phyloP scores from a whole-genome alignment of 2,113 vertebrate genomes.

The Coreoperca whiteheadi region DNA sequence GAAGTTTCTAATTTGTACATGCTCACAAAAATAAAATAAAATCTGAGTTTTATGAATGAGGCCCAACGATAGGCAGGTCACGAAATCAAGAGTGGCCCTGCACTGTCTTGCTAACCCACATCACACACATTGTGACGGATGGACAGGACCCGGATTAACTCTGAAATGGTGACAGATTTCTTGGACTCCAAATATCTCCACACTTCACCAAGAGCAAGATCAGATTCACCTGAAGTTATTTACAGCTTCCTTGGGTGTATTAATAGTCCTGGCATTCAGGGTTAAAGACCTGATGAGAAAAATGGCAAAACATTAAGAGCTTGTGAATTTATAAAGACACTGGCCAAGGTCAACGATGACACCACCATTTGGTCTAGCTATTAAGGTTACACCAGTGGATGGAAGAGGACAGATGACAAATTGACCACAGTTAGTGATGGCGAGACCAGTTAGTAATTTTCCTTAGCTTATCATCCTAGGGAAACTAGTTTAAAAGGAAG shows the following conservation, averaged over 20 bases:
- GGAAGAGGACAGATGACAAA: background rate
- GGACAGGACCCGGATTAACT: slow-evolving; percentile 35
- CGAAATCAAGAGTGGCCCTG: background rate
- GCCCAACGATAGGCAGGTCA: background rate
- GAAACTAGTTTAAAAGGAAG: slow-evolving; percentile 25
- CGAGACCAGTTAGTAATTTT: slow-evolving; percentile 4
- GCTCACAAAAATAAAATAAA: background rate
- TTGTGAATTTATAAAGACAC: slow-evolving; percentile 51
- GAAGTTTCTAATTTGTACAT: background rate
- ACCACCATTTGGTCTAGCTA: background rate
- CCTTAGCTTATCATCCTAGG: background rate
- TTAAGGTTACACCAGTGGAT: slow-evolving; percentile 22
- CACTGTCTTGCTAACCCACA: slow-evolving; percentile 1
- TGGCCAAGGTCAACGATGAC: slow-evolving; percentile 51
- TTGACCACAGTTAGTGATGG: background rate
- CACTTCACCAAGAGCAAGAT: slow-evolving; percentile 46
- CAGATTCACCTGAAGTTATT: slow-evolving; percentile 55
- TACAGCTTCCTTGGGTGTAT: slow-evolving; percentile 57
- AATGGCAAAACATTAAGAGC: slow-evolving; percentile 50
- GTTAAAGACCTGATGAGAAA: slow-evolving; percentile 57
- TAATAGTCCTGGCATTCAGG: slow-evolving; percentile 58
- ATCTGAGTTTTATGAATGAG: slow-evolving; percentile 2
- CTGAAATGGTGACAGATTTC: slow-evolving; percentile 61
- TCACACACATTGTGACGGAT: slow-evolving; percentile 15
- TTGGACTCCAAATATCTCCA: slow-evolving; percentile 52